Conservation (phyloP, 2,888 invertebrate species). For the Acleris cristana region DNA sequence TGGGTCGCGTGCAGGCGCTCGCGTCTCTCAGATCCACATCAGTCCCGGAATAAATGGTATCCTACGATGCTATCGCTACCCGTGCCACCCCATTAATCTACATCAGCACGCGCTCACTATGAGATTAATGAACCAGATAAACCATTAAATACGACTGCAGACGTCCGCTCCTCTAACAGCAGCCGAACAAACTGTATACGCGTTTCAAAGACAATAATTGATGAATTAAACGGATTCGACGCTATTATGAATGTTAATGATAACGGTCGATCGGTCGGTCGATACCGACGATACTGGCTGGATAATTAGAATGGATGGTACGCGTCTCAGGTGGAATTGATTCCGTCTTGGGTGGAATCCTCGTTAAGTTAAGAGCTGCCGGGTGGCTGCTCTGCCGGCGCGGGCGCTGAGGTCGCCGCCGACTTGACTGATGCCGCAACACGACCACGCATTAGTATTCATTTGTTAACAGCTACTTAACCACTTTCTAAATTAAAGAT, state of each 20-base stretch:
- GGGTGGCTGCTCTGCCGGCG: slow-evolving; percentile 52
- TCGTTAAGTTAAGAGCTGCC: slow-evolving; percentile 54
- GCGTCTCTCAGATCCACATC: slow-evolving; percentile 65
- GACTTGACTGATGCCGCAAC: slow-evolving; percentile 48
- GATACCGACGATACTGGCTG: slow-evolving; percentile 53
- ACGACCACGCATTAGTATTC: slow-evolving; percentile 55
- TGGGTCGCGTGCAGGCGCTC: slow-evolving; percentile 60
- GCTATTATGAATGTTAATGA: slow-evolving; percentile 74
- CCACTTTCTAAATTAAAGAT: slow-evolving; percentile 58
- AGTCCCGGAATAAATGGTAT: slow-evolving; percentile 70
- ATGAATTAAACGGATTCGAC: slow-evolving; percentile 73
- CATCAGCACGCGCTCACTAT: slow-evolving; percentile 79
- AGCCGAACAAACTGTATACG: slow-evolving; percentile 57
- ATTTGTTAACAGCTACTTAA: slow-evolving; percentile 63
- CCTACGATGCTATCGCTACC: slow-evolving; percentile 73
- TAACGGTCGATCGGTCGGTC: slow-evolving; percentile 60
- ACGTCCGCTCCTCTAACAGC: slow-evolving; percentile 67
- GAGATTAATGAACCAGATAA: slow-evolving; percentile 82
- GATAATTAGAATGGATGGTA: slow-evolving; percentile 77
- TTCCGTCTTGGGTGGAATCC: slow-evolving; percentile 55
- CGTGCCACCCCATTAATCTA: slow-evolving; percentile 80
- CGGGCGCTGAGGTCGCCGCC: slow-evolving; percentile 29
- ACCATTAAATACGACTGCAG: slow-evolving; percentile 77
- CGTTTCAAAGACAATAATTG: slow-evolving; percentile 64
- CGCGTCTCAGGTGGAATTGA: slow-evolving; percentile 62